Conservation (phyloP, 2,113 vertebrate genomes). For the Amia ocellicauda region DNA sequence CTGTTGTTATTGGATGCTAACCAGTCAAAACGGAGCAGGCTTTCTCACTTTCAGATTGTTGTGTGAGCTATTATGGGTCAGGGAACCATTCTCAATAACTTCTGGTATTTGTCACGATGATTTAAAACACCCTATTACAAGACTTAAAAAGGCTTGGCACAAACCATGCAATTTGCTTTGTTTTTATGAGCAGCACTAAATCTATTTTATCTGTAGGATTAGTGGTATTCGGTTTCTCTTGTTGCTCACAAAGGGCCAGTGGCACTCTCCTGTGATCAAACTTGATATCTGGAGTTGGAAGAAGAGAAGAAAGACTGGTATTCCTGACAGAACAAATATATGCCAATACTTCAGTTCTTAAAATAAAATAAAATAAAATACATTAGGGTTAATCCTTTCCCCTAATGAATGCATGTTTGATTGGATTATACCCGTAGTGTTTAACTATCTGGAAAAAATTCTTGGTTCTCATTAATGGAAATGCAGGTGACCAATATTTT, state of each 20-base stretch:
- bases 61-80: slow-evolving; percentile 21
- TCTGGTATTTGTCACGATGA: slow-evolving; percentile 48
- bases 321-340: neutral
- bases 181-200: slow-evolving; percentile 54
- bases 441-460: neutral
- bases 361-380: neutral
- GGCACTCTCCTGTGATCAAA: slow-evolving; percentile 11
- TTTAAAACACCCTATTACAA: slow-evolving; percentile 45
- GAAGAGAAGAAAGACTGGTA: neutral
- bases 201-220: slow-evolving; percentile 54
- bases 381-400: neutral
- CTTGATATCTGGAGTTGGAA: neutral
- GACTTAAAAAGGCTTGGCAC: slow-evolving; percentile 39
- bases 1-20: neutral
- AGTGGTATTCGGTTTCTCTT: slow-evolving; percentile 37
- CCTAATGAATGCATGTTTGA: neutral
- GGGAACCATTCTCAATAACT: slow-evolving; percentile 27
- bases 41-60: slow-evolving; percentile 1
- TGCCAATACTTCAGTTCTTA: neutral
- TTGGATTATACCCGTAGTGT: neutral
- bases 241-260: neutral
- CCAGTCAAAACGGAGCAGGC: neutral
- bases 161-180: slow-evolving; percentile 51
- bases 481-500: no score
- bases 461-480: no score